phyloP scores from a whole-genome alignment of 2,888 invertebrate genomes.

The Caenorhabditis drosophilae region DNA sequence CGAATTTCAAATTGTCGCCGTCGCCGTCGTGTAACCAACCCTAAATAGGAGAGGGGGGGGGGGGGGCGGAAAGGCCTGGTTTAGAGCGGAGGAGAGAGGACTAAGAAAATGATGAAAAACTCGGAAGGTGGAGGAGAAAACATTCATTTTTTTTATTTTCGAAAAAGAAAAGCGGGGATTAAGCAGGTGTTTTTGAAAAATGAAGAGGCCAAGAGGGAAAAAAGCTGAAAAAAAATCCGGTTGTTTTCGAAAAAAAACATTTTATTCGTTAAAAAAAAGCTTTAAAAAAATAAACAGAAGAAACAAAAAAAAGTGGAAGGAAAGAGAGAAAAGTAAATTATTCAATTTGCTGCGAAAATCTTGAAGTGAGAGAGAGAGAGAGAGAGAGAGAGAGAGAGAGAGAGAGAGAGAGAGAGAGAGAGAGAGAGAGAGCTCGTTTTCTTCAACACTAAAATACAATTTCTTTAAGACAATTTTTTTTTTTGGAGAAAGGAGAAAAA shows the following conservation, averaged over 20 bases:
- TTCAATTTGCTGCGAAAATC: conserved; percentile 4
- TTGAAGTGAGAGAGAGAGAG: conserved; percentile 3
- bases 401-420: too few species aligned
- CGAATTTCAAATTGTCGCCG: too few species aligned
- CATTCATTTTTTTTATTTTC: not conserved
- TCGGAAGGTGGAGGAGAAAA: not conserved
- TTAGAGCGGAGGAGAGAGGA: too few species aligned
- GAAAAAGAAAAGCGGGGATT: not conserved
- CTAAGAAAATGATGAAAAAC: not conserved
- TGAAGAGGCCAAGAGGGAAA: not conserved
- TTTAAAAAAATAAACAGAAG: not conserved
- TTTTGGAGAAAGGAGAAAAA: not conserved
- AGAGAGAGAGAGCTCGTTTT: too few species aligned
- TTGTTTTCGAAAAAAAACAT: not conserved
- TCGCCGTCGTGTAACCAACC: too few species aligned
- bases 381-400: not conserved
- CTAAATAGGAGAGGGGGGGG: too few species aligned
- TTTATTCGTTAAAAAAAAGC: not conserved
- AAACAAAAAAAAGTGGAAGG: not conserved
- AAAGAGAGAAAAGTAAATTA: conserved; percentile 2
- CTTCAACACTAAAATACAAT: too few species aligned
- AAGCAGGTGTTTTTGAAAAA: not conserved
- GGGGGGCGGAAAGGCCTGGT: too few species aligned
- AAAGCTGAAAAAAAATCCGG: not conserved
- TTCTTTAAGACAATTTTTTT: too few species aligned